phyloP scores from a whole-genome alignment of 2,888 invertebrate species.

The Aphelenchoides bicaudatus region DNA sequence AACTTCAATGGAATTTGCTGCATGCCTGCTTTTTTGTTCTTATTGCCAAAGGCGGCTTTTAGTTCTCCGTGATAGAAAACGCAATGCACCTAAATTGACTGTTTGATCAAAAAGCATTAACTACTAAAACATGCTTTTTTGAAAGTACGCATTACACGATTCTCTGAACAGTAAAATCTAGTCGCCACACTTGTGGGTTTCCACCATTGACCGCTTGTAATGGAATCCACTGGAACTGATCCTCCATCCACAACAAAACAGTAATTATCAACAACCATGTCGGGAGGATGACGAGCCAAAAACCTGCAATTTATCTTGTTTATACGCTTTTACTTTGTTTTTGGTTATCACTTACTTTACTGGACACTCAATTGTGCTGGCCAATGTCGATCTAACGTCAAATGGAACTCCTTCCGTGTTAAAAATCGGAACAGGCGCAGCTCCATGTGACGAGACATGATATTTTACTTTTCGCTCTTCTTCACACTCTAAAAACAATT shows the following conservation, averaged over 20 bases:
- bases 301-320: too few species aligned
- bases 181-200: conserved; percentile 51
- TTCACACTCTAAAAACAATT: conserved; percentile 26
- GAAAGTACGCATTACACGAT: conserved; percentile 31
- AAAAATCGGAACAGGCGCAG: conserved; percentile 37
- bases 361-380: background rate
- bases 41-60: conserved; percentile 40
- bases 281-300: too few species aligned
- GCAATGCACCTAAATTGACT: conserved; percentile 40
- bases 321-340: too few species aligned
- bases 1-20: conserved; percentile 31
- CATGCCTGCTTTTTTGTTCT: conserved; percentile 34
- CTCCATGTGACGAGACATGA: conserved; percentile 17
- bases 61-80: conserved; percentile 43
- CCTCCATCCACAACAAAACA: conserved; percentile 52
- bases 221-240: conserved; percentile 26
- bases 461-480: conserved; percentile 23
- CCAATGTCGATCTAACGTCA: too few species aligned
- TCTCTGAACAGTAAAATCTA: conserved; percentile 50
- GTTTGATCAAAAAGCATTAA: too few species aligned
- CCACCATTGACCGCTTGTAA: conserved; percentile 40
- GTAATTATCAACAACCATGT: conserved; percentile 49
- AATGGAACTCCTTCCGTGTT: conserved; percentile 44
- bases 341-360: too few species aligned
- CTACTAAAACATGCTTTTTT: too few species aligned